Percentiles rank a stretch among this genome's conserved stretches.
These are phyloP conservation scores for Caenorhabditis panamensis DNA, from an alignment of 2,888 invertebrate species.

Conservation along the genomic window DNA sequence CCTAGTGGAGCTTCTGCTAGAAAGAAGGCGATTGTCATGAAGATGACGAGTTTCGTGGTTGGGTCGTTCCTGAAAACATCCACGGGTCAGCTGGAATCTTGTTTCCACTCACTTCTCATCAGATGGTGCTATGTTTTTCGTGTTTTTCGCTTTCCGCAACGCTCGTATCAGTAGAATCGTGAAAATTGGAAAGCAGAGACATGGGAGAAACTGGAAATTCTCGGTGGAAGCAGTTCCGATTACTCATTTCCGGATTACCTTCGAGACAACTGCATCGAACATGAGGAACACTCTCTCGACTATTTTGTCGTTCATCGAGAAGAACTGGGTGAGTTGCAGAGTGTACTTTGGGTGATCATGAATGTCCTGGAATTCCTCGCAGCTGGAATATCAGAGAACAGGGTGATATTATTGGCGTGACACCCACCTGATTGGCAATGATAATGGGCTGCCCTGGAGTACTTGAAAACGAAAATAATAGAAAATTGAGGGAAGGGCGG, in stretches of 20 bases:
- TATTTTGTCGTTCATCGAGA: background rate
- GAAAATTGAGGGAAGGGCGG: conserved; percentile 16
- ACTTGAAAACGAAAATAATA: conserved; percentile 21
- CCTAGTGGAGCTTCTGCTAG: conserved; percentile 40
- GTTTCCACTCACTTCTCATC: background rate
- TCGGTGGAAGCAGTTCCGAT: no score
- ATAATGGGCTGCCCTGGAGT: conserved; percentile 5
- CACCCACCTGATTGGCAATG: conserved; percentile 30
- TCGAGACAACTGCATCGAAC: conserved; percentile 34
- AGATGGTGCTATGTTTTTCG: background rate
- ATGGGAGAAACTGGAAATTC: conserved; percentile 39
- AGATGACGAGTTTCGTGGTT: conserved; percentile 30
- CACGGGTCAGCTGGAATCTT: background rate
- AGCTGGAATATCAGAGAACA: conserved; percentile 14
- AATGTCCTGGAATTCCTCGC: conserved; percentile 28
- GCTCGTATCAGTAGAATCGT: conserved; percentile 15
- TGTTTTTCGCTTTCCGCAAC: conserved; percentile 16
- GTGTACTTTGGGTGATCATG: conserved; percentile 14
- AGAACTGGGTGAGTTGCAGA: conserved; percentile 10
- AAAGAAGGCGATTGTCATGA: conserved; percentile 43
- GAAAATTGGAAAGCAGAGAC: conserved; percentile 19
- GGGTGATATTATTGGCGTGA: background rate
- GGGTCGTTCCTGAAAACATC: conserved; percentile 4
- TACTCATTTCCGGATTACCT: conserved; percentile 3
- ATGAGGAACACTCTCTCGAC: conserved; percentile 17